phyloP scores from a whole-genome alignment of 2,113 vertebrate genomes.

The Chaetops frenatus region DNA sequence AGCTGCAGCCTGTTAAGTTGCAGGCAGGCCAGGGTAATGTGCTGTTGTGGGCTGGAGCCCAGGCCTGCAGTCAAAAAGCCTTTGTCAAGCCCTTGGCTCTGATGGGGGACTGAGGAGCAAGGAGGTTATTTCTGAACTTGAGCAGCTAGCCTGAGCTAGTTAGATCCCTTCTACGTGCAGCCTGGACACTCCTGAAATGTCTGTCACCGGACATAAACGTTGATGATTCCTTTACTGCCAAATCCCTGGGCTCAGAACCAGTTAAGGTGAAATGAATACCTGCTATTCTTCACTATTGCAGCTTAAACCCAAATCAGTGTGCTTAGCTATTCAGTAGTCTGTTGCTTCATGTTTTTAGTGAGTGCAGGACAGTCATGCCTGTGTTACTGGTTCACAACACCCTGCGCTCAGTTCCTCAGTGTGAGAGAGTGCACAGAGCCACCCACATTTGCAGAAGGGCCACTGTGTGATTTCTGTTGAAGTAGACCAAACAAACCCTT shows the following conservation, averaged over 20 bases:
- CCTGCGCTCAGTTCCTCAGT: not conserved
- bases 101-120: not conserved
- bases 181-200: not conserved
- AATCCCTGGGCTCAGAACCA: not conserved
- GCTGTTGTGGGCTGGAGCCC: not conserved
- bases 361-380: not conserved
- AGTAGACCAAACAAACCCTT: rapidly evolving
- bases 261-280: not conserved
- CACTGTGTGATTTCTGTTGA: not conserved
- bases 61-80: not conserved
- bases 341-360: not conserved
- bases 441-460: not conserved
- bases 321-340: not conserved
- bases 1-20: not conserved
- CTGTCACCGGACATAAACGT: conserved; percentile 8
- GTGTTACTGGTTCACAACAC: not conserved
- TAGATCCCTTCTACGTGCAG: conserved; percentile 1
- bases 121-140: conserved; percentile 22
- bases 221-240: not conserved
- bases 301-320: not conserved
- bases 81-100: conserved; percentile 26
- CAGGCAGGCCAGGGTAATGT: not conserved
- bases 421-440: not conserved
- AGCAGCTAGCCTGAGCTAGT: not conserved
- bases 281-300: not conserved